Conservation (phyloP, 2,888 invertebrate genomes). For the Limnephilus lunatus region DNA sequence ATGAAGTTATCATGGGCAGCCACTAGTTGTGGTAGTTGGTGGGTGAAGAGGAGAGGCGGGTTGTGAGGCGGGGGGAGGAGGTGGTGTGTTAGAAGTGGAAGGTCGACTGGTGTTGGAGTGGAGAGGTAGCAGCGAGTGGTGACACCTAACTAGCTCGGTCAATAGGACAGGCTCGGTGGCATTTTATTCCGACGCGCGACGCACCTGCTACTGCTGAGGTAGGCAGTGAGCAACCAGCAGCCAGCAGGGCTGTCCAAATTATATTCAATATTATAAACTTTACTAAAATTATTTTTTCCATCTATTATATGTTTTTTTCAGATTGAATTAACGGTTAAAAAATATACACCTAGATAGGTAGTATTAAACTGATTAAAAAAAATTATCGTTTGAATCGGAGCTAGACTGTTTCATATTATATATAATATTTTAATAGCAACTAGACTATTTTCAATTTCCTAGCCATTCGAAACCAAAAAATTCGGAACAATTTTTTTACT, state of each 20-base stretch:
- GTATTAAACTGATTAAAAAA: not conserved
- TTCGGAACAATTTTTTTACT: not conserved
- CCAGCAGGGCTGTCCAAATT: constrained; percentile 13
- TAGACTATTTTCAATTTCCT: not conserved
- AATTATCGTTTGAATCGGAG: not conserved
- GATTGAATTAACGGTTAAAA: not conserved
- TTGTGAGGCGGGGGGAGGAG: no score
- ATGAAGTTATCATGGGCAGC: not conserved
- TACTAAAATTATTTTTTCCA: no score
- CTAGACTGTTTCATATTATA: not conserved
- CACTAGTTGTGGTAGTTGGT: not conserved
- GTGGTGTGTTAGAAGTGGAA: constrained; percentile 57
- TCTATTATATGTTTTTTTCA: no score
- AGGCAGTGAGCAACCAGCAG: not conserved
- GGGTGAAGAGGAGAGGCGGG: not conserved
- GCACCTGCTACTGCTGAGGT: constrained; percentile 22
- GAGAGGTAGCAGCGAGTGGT: constrained; percentile 48
- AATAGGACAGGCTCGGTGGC: constrained; percentile 62
- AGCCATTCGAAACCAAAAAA: not conserved
- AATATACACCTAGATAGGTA: not conserved
- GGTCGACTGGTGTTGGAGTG: constrained; percentile 64
- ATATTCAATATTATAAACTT: not conserved
- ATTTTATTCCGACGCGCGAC: constrained; percentile 51
- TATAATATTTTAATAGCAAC: no score
- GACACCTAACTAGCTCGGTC: constrained; percentile 65